These are phyloP conservation scores for Stegostoma tigrinum DNA, from an alignment of 2,113 vertebrate genomes.

Conservation along the genomic window DNA sequence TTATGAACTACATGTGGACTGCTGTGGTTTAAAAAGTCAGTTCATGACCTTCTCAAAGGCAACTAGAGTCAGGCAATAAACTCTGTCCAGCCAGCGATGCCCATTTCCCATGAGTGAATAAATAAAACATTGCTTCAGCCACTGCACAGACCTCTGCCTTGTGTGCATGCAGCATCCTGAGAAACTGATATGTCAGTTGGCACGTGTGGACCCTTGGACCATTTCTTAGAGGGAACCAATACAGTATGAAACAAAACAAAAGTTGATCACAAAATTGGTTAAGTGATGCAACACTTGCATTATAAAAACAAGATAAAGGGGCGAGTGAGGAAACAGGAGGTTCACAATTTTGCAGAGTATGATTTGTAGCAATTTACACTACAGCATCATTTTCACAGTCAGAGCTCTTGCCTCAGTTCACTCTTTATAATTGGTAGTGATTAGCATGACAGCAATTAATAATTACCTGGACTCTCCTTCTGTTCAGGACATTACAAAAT, in stretches of 20 bases:
- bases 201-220: too few relatives aligned
- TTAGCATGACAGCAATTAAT: background rate
- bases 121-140: too few relatives aligned
- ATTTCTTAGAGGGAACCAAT: background rate
- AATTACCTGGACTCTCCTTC: constrained; percentile 26
- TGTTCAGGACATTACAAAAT: constrained; percentile 70
- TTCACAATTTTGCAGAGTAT: background rate
- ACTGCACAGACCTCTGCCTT: too few relatives aligned
- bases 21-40: too few relatives aligned
- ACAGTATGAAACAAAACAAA: background rate
- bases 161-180: too few relatives aligned
- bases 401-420: background rate
- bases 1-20: too few relatives aligned
- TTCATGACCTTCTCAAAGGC: too few relatives aligned
- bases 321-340: background rate
- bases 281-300: background rate
- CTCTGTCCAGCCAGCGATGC: too few relatives aligned
- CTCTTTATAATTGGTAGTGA: background rate
- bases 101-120: too few relatives aligned
- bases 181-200: too few relatives aligned
- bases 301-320: background rate
- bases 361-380: background rate
- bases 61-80: too few relatives aligned
- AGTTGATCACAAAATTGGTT: background rate
- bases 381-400: background rate